Evolutionary conservation across 2,113 vertebrate genomes (phyloP).

Genomic region (Setophaga kirtlandii): DNA sequence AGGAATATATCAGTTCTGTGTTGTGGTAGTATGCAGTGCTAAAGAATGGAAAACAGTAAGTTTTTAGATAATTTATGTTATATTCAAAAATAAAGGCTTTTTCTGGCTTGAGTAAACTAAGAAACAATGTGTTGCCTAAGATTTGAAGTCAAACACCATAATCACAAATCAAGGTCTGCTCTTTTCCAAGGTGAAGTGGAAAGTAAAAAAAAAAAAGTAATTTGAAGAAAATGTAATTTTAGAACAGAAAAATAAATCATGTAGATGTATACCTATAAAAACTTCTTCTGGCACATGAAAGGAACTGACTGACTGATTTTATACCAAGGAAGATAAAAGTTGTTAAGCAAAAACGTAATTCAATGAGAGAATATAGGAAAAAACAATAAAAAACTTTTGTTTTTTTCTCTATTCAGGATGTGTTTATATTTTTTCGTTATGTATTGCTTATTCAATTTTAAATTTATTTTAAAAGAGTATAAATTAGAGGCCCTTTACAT

Average conservation of each 20-base stretch:
- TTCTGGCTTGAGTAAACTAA: background rate
- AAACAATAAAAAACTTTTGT: accelerated
- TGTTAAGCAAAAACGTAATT: background rate
- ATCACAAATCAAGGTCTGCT: background rate
- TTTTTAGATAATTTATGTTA: background rate
- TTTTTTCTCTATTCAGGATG: background rate
- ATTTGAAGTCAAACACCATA: background rate
- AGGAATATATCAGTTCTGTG: background rate
- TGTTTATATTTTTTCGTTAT: background rate
- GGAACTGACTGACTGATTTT: background rate
- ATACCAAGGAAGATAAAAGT: background rate
- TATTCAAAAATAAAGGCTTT: background rate
- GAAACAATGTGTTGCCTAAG: background rate
- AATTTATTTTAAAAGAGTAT: background rate
- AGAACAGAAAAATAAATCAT: background rate
- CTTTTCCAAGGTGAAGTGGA: background rate
- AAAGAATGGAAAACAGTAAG: background rate
- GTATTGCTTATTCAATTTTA: background rate
- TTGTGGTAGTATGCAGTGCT: background rate
- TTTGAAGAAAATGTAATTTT: background rate
- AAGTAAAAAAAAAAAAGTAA: background rate
- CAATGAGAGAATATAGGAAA: background rate
- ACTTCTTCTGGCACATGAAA: background rate
- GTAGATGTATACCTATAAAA: background rate
- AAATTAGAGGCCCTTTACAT: background rate